Evolutionary conservation across 2,888 invertebrate species (phyloP), one percentile per base, ranked within the genome.

Genomic region (Himalopsyche japonica): DNA sequence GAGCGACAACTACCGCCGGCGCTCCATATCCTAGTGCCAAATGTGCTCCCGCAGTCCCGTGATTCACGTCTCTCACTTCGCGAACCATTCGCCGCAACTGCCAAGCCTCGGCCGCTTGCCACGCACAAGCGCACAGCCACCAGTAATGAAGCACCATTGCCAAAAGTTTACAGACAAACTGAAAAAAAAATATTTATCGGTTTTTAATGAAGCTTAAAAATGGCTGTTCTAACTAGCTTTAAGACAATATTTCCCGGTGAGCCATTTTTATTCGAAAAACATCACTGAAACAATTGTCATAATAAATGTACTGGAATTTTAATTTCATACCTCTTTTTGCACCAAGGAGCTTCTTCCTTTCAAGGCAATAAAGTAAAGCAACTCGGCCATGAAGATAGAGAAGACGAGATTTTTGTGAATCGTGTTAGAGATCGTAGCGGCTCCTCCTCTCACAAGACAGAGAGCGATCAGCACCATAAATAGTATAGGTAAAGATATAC

Each of bases 61-160:
- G 97, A 92, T 99, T 98, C 79, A 99, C 98, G 90, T 98, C 98
- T 4, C 98, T 93, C 93, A 98, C 96, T 92, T 98, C 98, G 3
- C 98, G 97, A 88, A 99, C 92, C 95, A 98, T 97, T 77, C 99
- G 94, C 89, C 98, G 97, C 84, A 98, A 92, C 91, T 99, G 98
- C 88, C 98, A 94, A 43, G 97, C 97, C 90, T 98, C 98, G 82
- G 98, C 96, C 87, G 98, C 94, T 88, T 96, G 94, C 99, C 99
- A 99, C 27, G 95, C 95, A 89, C 98, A 97, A 18, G 97, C 95
- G 37, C 95, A 94, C 89, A 98, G 91, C 97, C 98, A 98, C 89
- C 97, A 95, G 92, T 98, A 98, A 91, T 99, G 98, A 85, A 99
- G 93, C 77, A 95, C 94, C 91, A 98, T 98, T 20, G 98, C 98